phyloP scores from a whole-genome alignment of 2,888 invertebrate species.

The Electrophaes corylata region DNA sequence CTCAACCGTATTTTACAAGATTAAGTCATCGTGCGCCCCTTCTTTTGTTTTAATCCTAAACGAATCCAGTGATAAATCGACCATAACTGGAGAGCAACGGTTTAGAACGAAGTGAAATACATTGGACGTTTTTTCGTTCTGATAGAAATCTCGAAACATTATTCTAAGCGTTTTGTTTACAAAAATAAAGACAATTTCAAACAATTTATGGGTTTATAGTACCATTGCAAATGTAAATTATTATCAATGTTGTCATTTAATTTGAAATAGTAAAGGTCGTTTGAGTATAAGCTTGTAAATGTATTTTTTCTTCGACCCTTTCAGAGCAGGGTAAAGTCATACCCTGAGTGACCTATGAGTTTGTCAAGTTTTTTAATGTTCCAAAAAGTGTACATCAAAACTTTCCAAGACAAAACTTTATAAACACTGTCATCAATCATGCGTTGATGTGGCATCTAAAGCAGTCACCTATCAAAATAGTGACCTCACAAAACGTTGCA shows the following conservation, averaged over 20 bases:
- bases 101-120: slow-evolving; percentile 36
- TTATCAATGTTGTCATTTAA: too few relatives aligned
- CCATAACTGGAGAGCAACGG: slow-evolving; percentile 45
- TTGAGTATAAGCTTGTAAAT: too few relatives aligned
- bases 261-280: too few relatives aligned
- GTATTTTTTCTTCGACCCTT: too few relatives aligned
- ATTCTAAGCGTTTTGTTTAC: not conserved
- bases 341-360: too few relatives aligned
- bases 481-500: too few relatives aligned
- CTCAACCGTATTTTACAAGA: slow-evolving; percentile 63
- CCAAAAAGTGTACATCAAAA: not conserved
- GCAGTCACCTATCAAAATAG: too few relatives aligned
- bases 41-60: slow-evolving; percentile 61
- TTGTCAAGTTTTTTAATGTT: not conserved
- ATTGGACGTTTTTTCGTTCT: not conserved
- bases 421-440: not conserved
- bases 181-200: too few relatives aligned
- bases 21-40: slow-evolving; percentile 55
- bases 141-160: not conserved
- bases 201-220: too few relatives aligned
- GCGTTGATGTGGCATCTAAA: too few relatives aligned
- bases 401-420: not conserved
- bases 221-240: too few relatives aligned
- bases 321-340: too few relatives aligned
- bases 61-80: slow-evolving; percentile 59